Conservation (phyloP, 2,113 vertebrate species). For the Oceanites oceanicus region DNA sequence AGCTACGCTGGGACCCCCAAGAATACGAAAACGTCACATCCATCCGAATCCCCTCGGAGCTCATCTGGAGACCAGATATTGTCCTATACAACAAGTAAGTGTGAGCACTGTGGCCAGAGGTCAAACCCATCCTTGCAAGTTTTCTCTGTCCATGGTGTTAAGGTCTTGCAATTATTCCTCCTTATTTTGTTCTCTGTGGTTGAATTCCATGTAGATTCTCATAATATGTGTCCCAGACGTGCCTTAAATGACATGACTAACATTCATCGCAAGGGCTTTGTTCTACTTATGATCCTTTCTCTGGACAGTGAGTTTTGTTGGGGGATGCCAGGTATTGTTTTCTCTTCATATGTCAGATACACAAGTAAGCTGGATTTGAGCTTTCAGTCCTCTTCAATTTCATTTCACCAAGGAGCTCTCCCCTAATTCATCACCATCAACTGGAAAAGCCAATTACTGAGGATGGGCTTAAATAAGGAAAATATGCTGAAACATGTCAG, state of each 20-base stretch:
- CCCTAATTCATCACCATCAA: neutral
- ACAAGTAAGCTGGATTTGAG: neutral
- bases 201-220: neutral
- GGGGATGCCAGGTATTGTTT: neutral
- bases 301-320: neutral
- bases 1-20: conserved; percentile 85
- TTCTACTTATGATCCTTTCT: neutral
- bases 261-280: neutral
- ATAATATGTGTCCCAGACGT: neutral
- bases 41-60: conserved; percentile 86
- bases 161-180: neutral
- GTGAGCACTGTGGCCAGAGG: too few relatives aligned
- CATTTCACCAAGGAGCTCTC: neutral
- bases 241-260: neutral
- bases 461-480: neutral
- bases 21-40: conserved; percentile 88
- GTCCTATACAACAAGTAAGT: conserved; percentile 91
- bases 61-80: conserved; percentile 89
- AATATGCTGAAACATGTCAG: neutral
- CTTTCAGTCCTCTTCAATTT: neutral
- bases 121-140: neutral
- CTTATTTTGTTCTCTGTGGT: neutral
- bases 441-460: neutral
- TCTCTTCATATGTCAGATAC: neutral
- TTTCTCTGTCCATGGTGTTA: neutral